Percentiles rank a stretch among this genome's conserved stretches.
phyloP scores from a whole-genome alignment of 2,113 vertebrate species.

The Bubalus kerabau region DNA sequence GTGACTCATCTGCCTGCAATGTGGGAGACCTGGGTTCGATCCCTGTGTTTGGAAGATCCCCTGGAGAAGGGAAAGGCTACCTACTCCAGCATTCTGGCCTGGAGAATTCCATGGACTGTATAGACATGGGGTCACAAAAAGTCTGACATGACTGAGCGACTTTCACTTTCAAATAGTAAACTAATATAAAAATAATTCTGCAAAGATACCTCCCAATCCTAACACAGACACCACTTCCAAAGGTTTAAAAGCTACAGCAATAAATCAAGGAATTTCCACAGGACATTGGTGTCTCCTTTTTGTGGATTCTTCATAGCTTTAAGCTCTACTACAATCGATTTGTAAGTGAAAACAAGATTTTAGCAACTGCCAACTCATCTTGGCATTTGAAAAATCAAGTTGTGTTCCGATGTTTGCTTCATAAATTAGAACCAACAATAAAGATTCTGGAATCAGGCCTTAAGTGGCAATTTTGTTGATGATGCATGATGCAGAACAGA shows the following conservation, averaged over 20 bases:
- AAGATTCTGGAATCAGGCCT: slow-evolving; percentile 39
- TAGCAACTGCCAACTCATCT: slow-evolving; percentile 46
- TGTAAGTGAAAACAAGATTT: slow-evolving; percentile 58
- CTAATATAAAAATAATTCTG: not conserved
- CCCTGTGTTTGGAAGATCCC: not conserved
- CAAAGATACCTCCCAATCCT: not conserved
- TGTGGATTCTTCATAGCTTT: not conserved
- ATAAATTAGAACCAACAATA: slow-evolving; percentile 59
- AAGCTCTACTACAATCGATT: slow-evolving; percentile 33
- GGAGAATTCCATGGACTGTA: not conserved
- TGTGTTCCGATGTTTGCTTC: slow-evolving; percentile 51
- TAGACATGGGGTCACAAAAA: not conserved
- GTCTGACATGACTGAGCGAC: not conserved
- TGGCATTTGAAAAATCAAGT: slow-evolving; percentile 54
- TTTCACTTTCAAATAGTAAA: not conserved
- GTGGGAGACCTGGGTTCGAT: fast-evolving
- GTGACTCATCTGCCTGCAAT: not conserved
- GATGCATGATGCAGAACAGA: slow-evolving; percentile 44
- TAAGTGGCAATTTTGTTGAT: slow-evolving; percentile 53
- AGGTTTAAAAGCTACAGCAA: not conserved
- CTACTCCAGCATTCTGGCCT: not conserved
- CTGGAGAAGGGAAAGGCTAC: not conserved
- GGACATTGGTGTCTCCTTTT: not conserved
- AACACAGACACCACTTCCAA: not conserved
- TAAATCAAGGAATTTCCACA: not conserved